A percentile compares a stretch with the other conserved stretches of the same genome.
phyloP scores from a whole-genome alignment of 2,888 invertebrate species.

The Leptogaster cylindrica region DNA sequence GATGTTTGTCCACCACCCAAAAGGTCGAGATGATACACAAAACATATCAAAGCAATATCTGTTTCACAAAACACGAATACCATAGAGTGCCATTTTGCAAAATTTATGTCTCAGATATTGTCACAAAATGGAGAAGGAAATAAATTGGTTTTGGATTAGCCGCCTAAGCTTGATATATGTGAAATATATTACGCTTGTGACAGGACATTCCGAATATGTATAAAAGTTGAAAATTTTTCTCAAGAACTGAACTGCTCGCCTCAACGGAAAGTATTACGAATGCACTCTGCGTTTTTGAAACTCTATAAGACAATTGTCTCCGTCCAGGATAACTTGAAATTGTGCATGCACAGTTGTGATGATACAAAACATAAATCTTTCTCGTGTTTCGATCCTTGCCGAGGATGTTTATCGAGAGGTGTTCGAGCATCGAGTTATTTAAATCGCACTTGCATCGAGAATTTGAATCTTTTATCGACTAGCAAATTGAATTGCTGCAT shows the following conservation, averaged over 20 bases:
- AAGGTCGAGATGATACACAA: constrained; percentile 20
- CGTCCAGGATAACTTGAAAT: not conserved
- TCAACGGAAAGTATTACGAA: not conserved
- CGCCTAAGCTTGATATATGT: constrained; percentile 47
- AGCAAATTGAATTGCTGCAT: constrained; percentile 17
- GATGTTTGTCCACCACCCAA: constrained; percentile 6
- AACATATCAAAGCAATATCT: constrained; percentile 30
- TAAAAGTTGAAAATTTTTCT: constrained; percentile 8
- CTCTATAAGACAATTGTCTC: constrained; percentile 19
- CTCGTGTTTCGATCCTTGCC: not conserved
- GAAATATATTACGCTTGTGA: constrained; percentile 46
- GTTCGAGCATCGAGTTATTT: not conserved
- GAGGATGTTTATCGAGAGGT: constrained; percentile 17
- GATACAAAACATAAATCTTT: constrained; percentile 24
- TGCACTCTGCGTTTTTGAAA: constrained; percentile 22
- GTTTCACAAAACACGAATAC: constrained; percentile 27
- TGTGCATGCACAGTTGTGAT: constrained; percentile 23
- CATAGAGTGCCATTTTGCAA: constrained; percentile 47
- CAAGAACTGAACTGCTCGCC: not conserved
- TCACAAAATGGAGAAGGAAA: constrained; percentile 47
- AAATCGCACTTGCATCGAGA: not conserved
- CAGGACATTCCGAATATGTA: constrained; percentile 32
- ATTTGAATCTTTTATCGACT: constrained; percentile 15
- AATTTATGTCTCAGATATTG: constrained; percentile 47
- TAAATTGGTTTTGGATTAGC: constrained; percentile 48